phyloP scores from a whole-genome alignment of 1,140 invertebrate species.

The Drosophila pandora region DNA sequence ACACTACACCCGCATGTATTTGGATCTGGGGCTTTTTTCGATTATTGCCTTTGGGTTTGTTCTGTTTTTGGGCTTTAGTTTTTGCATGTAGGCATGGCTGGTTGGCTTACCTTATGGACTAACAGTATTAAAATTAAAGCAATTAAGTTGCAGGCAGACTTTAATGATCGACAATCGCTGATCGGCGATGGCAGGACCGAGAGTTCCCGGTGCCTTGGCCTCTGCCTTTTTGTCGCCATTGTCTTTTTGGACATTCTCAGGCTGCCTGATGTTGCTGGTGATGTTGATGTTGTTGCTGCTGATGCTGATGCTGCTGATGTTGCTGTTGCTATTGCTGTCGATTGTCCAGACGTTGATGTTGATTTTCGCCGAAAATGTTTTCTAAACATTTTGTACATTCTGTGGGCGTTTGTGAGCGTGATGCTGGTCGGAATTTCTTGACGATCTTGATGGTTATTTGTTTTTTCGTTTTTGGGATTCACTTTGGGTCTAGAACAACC shows the following conservation, averaged over 20 bases:
- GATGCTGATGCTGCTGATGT: conserved; percentile 6
- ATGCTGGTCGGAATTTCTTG: conserved; percentile 47
- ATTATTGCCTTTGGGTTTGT: conserved; percentile 21
- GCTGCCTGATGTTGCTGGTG: conserved; percentile 49
- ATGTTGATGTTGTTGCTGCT: neutral
- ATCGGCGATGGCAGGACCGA: conserved; percentile 48
- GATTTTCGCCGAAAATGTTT: conserved; percentile 83
- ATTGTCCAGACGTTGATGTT: conserved; percentile 39
- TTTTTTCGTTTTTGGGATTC: conserved; percentile 29
- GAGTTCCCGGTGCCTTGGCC: conserved; percentile 46
- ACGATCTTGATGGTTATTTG: conserved; percentile 24
- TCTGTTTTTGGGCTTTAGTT: neutral
- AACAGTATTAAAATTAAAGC: conserved; percentile 82
- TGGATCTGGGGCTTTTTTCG: conserved; percentile 37
- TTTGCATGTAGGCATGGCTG: conserved; percentile 37
- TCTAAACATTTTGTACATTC: conserved; percentile 83
- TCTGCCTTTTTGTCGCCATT: conserved; percentile 54
- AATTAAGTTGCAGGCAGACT: conserved; percentile 82
- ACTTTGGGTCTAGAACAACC: conserved; percentile 35
- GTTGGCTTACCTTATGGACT: conserved; percentile 77
- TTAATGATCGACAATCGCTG: conserved; percentile 77
- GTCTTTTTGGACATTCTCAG: conserved; percentile 62
- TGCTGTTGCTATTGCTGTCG: conserved; percentile 31
- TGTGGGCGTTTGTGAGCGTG: conserved; percentile 53
- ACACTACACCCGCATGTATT: conserved; percentile 63